These are phyloP conservation scores for Eucidaris tribuloides DNA, from an alignment of 35 echinoderm and acorn worm species.

Conservation along the genomic window DNA sequence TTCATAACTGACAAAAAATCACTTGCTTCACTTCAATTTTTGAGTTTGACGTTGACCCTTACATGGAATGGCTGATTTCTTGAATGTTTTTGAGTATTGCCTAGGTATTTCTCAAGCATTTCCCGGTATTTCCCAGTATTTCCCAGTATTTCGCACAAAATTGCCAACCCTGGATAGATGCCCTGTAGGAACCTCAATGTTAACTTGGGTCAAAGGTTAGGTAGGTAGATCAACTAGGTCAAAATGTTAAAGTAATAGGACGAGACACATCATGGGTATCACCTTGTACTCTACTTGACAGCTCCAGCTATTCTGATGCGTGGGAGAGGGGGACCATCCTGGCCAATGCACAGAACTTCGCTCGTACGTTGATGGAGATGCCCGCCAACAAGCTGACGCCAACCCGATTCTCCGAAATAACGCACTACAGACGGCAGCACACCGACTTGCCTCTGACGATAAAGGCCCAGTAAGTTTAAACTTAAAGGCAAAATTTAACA, in stretches of 20 bases:
- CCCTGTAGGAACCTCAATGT: no score
- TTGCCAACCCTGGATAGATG: no score
- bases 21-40: no score
- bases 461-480: constrained; percentile 66
- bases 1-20: no score
- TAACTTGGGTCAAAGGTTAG: no score
- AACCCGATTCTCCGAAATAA: constrained; percentile 70
- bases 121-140: no score
- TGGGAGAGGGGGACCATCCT: constrained; percentile 71
- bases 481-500: not conserved
- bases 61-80: no score
- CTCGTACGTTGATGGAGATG: constrained; percentile 87
- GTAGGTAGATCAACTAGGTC: not conserved
- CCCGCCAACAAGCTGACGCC: constrained; percentile 90
- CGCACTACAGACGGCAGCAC: constrained; percentile 42
- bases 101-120: no score
- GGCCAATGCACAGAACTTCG: constrained; percentile 90
- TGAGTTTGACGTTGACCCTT: no score
- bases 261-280: not conserved
- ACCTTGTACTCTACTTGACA: not conserved
- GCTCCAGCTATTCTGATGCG: not conserved
- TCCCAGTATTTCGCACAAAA: no score
- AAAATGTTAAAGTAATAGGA: not conserved
- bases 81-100: no score
- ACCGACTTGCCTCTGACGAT: constrained; percentile 53